A percentile compares a stretch with the other conserved stretches of the same genome.
Conservation (phyloP, 2,888 invertebrate species). For the Cryptocephalus primarius region DNA sequence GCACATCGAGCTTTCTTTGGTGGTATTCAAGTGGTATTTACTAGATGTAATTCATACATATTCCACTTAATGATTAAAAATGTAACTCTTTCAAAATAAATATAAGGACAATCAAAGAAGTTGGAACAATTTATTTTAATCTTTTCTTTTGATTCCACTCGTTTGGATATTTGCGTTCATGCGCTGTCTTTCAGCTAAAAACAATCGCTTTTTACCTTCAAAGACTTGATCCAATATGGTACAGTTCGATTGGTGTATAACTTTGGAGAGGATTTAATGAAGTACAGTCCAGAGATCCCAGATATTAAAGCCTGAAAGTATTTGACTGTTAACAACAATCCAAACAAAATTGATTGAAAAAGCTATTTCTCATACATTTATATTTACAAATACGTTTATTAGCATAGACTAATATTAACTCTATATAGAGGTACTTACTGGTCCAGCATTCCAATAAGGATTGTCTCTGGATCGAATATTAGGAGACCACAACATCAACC, state of each 20-base stretch:
- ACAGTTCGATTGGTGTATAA: slow-evolving; percentile 35
- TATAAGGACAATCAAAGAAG: no score
- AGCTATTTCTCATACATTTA: neutral
- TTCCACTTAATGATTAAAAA: no score
- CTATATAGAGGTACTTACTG: slow-evolving; percentile 40
- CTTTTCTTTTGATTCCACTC: no score
- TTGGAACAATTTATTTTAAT: no score
- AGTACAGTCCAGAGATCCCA: slow-evolving; percentile 33
- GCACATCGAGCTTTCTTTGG: no score
- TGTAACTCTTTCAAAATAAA: no score
- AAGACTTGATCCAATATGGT: slow-evolving; percentile 31
- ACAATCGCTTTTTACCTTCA: slow-evolving; percentile 29
- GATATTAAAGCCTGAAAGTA: slow-evolving; percentile 33
- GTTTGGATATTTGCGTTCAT: no score
- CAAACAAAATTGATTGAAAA: neutral
- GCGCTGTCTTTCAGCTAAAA: no score
- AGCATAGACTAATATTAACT: no score
- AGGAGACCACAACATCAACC: slow-evolving; percentile 50
- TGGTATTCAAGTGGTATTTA: no score
- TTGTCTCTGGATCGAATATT: slow-evolving; percentile 47
- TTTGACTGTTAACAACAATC: neutral
- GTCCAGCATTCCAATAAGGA: slow-evolving; percentile 54
- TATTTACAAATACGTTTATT: no score
- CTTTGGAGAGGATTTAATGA: slow-evolving; percentile 36
- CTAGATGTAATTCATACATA: no score